Percentiles rank a stretch among this genome's conserved stretches.
phyloP scores from a whole-genome alignment of 2,888 invertebrate genomes.

The Drosophila kuntzei region DNA sequence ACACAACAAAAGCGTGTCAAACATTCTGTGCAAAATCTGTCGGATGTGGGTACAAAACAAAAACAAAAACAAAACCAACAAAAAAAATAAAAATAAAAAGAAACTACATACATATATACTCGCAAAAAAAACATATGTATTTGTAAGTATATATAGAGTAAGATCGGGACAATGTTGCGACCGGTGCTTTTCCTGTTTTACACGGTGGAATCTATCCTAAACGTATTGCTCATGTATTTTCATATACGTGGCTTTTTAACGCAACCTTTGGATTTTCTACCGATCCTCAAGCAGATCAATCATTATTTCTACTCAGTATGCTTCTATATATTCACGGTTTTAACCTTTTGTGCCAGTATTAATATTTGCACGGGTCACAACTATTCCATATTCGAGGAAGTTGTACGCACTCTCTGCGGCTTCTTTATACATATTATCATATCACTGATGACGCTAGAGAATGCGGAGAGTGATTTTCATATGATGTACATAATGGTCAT shows the following conservation, averaged over 20 bases:
- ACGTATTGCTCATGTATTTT: slow-evolving; percentile 27
- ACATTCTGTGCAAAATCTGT: slow-evolving; percentile 48
- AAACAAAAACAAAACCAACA: slow-evolving; percentile 7
- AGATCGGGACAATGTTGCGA: slow-evolving; percentile 28
- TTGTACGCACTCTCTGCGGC: slow-evolving; percentile 31
- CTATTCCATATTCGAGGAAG: slow-evolving; percentile 27
- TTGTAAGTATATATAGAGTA: slow-evolving; percentile 3
- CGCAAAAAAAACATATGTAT: background rate
- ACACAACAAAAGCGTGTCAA: slow-evolving; percentile 73
- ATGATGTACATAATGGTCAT: slow-evolving; percentile 18
- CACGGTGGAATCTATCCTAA: slow-evolving; percentile 38
- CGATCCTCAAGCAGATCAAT: accelerated
- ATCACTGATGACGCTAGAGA: slow-evolving; percentile 43
- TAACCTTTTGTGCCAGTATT: slow-evolving; percentile 50
- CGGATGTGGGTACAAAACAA: slow-evolving; percentile 27
- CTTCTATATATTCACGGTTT: slow-evolving; percentile 34
- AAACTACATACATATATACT: slow-evolving; percentile 6
- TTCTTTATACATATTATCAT: slow-evolving; percentile 27
- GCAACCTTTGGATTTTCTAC: slow-evolving; percentile 1
- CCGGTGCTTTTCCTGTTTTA: slow-evolving; percentile 53
- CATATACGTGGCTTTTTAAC: slow-evolving; percentile 41
- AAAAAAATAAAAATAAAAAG: background rate
- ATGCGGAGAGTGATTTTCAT: slow-evolving; percentile 44
- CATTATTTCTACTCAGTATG: slow-evolving; percentile 21
- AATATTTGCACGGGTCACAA: slow-evolving; percentile 49